Base-by-base conservation (phyloP, 1,140 invertebrate species). In the Heliconius nattereri region DNA sequence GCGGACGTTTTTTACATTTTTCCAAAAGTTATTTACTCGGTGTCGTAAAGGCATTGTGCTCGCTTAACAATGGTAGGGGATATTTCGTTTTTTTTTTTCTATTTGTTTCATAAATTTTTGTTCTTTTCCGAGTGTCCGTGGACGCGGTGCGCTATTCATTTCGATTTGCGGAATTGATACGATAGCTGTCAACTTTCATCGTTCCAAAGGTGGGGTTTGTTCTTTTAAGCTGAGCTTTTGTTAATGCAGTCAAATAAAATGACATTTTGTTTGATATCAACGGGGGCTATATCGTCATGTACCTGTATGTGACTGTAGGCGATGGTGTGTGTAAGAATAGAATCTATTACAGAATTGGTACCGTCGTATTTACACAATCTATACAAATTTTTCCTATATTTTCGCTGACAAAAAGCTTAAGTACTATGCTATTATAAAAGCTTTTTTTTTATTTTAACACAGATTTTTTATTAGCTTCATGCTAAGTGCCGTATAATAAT, bases 31-130 rank as follows among this genome's bases (percentile, higher is more conserved):
- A 93, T 94, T 94, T 92, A 88, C 91, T 85, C 88, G 88, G 90
- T 91, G 91, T 92, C 91, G 91, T 90, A 90, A 92, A 92, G 91
- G 91, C 89, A 94, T 94, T 94, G 92, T 94, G 87, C 81, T 85
- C 81, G 84, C 75, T 84, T 86, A 88, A 92, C 92, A 94, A 92
- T 92, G 85, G 87, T 81, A 78, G 78, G 85, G 89, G 88, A 86
- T 87, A 89, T 91, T 87, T 87, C 81, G 80, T 86, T 86, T 89
- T 89, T 88, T n/a, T 52, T 89, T 20, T 85, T 85, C 81, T 79
- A 78, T 85, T 89, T 84, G 81, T 85, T 85, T 85, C 82, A 76
- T 75, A 76, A 79, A 80, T 87, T 91, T 91, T 91, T 90, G 80
- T 85, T 89, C 87, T 90, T 90, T 89, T 80, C 80, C 79, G 75